Percentiles rank a stretch among this genome's conserved stretches.
Conservation (phyloP, 2,797 vertebrate genomes). For the Thunnus albacares region DNA sequence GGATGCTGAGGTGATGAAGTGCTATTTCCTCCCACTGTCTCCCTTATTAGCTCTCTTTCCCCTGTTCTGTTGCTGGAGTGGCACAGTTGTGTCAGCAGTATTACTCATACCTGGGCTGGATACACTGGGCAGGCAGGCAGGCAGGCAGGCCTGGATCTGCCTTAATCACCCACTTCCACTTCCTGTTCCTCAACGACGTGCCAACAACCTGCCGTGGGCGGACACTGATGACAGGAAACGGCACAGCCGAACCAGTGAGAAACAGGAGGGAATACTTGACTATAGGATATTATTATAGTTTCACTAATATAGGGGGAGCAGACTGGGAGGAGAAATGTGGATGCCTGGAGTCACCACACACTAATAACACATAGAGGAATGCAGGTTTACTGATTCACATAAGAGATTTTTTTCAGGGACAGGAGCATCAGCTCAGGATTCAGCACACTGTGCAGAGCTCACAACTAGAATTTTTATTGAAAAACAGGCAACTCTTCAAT, state of each 20-base stretch:
- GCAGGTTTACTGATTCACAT: neutral
- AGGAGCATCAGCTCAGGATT: too few species aligned
- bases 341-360: conserved; percentile 16
- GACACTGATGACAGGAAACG: conserved; percentile 61
- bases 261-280: conserved; percentile 35
- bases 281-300: conserved; percentile 50
- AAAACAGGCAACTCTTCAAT: neutral
- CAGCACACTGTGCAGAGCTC: neutral
- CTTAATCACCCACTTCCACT: conserved; percentile 78
- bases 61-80: conserved; percentile 49
- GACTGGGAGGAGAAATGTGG: neutral
- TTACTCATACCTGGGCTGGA: conserved; percentile 75
- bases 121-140: conserved; percentile 29
- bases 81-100: conserved; percentile 68
- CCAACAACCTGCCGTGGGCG: conserved; percentile 55
- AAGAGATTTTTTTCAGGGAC: neutral
- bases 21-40: conserved; percentile 63
- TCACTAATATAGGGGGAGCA: conserved; percentile 36
- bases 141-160: conserved; percentile 54
- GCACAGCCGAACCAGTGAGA: conserved; percentile 15
- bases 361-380: neutral
- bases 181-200: conserved; percentile 65
- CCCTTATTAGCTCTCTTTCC: conserved; percentile 55
- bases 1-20: conserved; percentile 52
- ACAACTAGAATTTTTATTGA: neutral